Base-by-base conservation (phyloP, 2,113 vertebrate species). In the Morone saxatilis region DNA sequence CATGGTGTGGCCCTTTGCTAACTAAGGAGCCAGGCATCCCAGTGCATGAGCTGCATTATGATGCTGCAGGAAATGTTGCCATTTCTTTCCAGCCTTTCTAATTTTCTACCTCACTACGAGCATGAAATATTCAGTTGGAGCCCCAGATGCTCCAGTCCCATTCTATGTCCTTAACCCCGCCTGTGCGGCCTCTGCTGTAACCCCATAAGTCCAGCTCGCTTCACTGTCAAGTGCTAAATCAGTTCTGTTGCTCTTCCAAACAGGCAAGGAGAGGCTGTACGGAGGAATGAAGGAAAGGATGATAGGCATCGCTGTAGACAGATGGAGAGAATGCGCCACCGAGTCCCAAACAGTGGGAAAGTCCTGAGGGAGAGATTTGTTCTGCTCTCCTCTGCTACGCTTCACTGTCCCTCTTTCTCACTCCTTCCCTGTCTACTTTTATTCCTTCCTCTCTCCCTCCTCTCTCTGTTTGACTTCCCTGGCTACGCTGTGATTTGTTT, bases 321-420 rank as follows among this genome's bases (percentile, higher is more conserved):
- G 81, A 87, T 76, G 78, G 78, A 82, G 83, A 56, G 85, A 82
- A 78, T 40, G 83, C 45, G 31, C 83, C 74, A 63, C 60, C 3
- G 40, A 84, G 76, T 90, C 88, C 85, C 75, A 71, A 88, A 91
- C 79, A 86, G 76, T 73, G 76, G 82, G 82, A 73, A 72, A 70
- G 76, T 92, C 92, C 85, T 56, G n/a, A 74, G 88, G 91, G 92
- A 86, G 80, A 79, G 59, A 91, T 91, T 90, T 86, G 71, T 81
- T 87, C 84, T 74, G 81, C 80, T 81, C 77, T 81, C 72, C 78
- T 85, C 78, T 56, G 84, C 71, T 83, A 63, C 40, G 54, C 88
- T 72, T 73, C 75, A 25, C 54, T 14, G 22, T 88, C 63, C 70
- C 57, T 60, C 67, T 50, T 45, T 80, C 60, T 76, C 57, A 1